Percentiles rank a stretch among this genome's conserved stretches.
phyloP scores from a whole-genome alignment of 2,113 vertebrate genomes.

The Ciconia stormi region DNA sequence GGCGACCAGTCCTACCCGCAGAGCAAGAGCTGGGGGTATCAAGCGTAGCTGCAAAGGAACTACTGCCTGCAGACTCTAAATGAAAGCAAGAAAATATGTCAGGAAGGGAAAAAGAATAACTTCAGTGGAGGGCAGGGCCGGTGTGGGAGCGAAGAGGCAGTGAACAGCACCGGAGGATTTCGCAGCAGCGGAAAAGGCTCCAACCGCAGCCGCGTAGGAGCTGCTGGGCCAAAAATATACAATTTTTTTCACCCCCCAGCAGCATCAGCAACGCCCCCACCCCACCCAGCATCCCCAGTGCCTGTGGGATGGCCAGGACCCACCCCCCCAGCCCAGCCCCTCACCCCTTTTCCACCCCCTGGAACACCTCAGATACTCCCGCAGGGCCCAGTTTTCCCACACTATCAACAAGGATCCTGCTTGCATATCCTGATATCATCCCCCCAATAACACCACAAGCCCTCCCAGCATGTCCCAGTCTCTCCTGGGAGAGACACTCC shows the following conservation, averaged over 20 bases:
- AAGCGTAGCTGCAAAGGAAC: fast-evolving
- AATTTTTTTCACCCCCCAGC: neutral
- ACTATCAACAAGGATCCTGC: too few species aligned
- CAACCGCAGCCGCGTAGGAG: neutral
- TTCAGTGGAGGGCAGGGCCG: neutral
- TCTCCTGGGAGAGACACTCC: neutral
- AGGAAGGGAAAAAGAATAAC: neutral
- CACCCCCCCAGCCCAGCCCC: fast-evolving
- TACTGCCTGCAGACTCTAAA: neutral
- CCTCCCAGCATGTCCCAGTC: neutral
- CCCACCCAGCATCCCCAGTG: neutral
- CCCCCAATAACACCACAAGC: neutral
- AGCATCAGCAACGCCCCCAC: neutral
- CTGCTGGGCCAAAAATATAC: neutral
- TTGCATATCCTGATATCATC: too few species aligned
- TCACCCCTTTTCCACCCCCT: neutral
- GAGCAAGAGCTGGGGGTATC: neutral
- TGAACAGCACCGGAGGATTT: neutral
- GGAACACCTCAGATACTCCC: neutral
- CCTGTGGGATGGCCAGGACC: neutral
- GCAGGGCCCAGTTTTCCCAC: neutral
- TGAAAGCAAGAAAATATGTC: neutral
- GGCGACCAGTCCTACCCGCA: fast-evolving
- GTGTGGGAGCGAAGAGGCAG: neutral
- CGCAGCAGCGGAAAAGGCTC: neutral